Conservation (phyloP, 2,888 invertebrate genomes). For the Coremacera marginata region DNA sequence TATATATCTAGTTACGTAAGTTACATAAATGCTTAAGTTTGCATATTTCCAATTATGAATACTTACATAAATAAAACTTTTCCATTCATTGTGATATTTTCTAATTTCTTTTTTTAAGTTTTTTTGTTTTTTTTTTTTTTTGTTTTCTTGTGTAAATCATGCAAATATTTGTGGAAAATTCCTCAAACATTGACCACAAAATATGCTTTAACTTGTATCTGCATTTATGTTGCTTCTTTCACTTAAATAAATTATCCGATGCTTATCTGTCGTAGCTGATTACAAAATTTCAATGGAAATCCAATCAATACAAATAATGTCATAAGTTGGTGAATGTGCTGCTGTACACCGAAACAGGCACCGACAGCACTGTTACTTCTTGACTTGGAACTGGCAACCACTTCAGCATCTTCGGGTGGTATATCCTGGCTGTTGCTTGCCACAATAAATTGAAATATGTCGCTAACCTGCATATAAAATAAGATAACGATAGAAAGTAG, state of each 20-base stretch:
- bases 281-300: conserved; percentile 51
- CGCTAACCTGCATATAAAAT: conserved; percentile 74
- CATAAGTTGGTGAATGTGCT: conserved; percentile 39
- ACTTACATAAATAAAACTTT: too few species aligned
- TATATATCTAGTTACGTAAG: too few species aligned
- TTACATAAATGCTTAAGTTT: too few species aligned
- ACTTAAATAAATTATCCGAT: conserved; percentile 56
- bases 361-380: conserved; percentile 61
- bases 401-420: conserved; percentile 68
- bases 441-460: conserved; percentile 78
- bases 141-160: background rate
- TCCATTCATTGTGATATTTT: too few species aligned
- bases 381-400: conserved; percentile 69
- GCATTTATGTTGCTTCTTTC: background rate
- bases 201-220: conserved; percentile 3
- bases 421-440: conserved; percentile 65
- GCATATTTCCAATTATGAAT: too few species aligned
- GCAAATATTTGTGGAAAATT: too few species aligned
- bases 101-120: conserved; percentile 22
- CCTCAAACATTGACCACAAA: background rate
- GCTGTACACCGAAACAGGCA: conserved; percentile 49
- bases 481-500: background rate
- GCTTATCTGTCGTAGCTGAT: conserved; percentile 53
- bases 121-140: conserved; percentile 2
- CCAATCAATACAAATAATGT: conserved; percentile 38